A percentile compares a stretch with the other conserved stretches of the same genome.
Evolutionary conservation across 2,797 vertebrate genomes (phyloP).

Genomic region (Urosaurus nigricauda): DNA sequence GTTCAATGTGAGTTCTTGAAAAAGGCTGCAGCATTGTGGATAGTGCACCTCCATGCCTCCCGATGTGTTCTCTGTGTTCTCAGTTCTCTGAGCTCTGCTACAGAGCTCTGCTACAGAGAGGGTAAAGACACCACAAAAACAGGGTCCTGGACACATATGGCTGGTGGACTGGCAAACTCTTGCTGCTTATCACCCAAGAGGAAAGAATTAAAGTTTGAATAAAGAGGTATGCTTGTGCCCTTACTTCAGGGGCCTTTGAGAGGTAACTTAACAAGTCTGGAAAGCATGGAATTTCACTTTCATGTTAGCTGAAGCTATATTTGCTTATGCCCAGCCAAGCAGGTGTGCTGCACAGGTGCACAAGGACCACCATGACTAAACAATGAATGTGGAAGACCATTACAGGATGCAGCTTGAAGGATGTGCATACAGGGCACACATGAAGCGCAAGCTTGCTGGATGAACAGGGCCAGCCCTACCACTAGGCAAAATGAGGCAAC

Average conservation of each 20-base stretch:
- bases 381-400: not conserved
- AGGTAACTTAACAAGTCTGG: slow-evolving; percentile 34
- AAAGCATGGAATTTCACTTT: slow-evolving; percentile 56
- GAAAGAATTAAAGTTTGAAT: slow-evolving; percentile 13
- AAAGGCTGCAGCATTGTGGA: too few relatives aligned
- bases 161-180: slow-evolving; percentile 12
- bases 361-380: not conserved
- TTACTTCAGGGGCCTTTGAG: not conserved
- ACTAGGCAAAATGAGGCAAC: not conserved
- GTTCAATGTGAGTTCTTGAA: too few relatives aligned
- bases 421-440: not conserved
- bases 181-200: not conserved
- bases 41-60: too few relatives aligned
- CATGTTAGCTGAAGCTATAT: slow-evolving; percentile 16
- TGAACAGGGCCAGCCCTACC: not conserved
- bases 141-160: too few relatives aligned
- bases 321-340: not conserved
- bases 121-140: not conserved
- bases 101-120: not conserved
- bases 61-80: too few relatives aligned
- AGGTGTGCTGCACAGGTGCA: not conserved
- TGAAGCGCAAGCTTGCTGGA: not conserved
- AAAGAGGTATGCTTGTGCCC: not conserved
- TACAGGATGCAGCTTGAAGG: not conserved
- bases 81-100: too few relatives aligned